Conservation (phyloP, 1,140 invertebrate genomes). For the Anastrepha obliqua region DNA sequence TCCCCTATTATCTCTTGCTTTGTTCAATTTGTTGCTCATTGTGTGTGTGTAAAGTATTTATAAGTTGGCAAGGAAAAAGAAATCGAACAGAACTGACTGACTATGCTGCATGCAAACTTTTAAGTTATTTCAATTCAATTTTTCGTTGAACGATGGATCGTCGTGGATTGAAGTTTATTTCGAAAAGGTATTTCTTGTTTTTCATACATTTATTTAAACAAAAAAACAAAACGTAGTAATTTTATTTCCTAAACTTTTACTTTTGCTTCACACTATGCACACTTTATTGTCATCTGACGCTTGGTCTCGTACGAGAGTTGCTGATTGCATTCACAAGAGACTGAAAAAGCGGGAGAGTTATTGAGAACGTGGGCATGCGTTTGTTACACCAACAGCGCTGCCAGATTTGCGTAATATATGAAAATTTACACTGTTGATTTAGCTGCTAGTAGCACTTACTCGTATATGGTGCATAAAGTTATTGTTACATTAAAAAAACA, state of each 20-base stretch:
- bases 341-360: not conserved
- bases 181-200: constrained; percentile 71
- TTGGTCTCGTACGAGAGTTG: constrained; percentile 2
- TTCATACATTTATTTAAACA: constrained; percentile 13
- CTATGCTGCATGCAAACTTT: constrained; percentile 65
- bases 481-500: no score
- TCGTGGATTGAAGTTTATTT: constrained; percentile 74
- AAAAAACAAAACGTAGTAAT: not conserved
- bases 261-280: constrained; percentile 18
- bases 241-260: constrained; percentile 27
- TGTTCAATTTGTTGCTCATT: constrained; percentile 42
- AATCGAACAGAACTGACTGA: constrained; percentile 38
- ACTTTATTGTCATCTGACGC: constrained; percentile 13
- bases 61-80: constrained; percentile 45
- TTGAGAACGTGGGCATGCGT: not conserved
- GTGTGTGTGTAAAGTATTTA: constrained; percentile 45
- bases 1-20: not conserved
- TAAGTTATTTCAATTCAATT: constrained; percentile 73
- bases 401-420: constrained; percentile 1
- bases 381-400: not conserved
- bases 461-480: no score
- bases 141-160: constrained; percentile 74
- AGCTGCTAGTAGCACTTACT: no score
- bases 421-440: no score
- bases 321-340: not conserved